Percentiles rank a stretch among this genome's conserved stretches.
Conservation (phyloP, 2,888 invertebrate species). For the Aphidoletes aphidimyza region DNA sequence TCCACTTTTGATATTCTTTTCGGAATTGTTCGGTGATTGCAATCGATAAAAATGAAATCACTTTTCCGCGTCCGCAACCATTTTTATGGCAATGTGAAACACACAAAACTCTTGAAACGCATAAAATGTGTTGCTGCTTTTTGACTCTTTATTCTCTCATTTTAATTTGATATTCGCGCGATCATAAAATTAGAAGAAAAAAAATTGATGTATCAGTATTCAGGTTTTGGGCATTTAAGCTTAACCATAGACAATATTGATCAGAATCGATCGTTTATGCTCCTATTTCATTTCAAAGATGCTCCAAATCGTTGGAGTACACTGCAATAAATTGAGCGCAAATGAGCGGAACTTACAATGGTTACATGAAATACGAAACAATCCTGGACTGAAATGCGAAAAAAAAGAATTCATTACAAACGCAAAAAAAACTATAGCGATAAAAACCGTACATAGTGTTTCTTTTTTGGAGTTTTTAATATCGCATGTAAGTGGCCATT, state of each 20-base stretch:
- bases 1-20: neutral
- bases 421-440: neutral
- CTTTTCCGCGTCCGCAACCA: neutral
- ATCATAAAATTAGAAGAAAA: too few relatives aligned
- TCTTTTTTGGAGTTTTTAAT: slow-evolving; percentile 25
- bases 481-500: slow-evolving; percentile 44
- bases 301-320: neutral
- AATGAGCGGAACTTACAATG: neutral
- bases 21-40: neutral
- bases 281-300: neutral
- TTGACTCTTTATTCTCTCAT: too few relatives aligned
- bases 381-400: neutral
- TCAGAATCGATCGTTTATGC: neutral
- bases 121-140: neutral
- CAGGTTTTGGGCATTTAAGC: too few relatives aligned
- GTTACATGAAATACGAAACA: neutral
- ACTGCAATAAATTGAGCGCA: neutral
- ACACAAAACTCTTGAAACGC: neutral
- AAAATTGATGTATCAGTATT: too few relatives aligned
- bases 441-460: neutral
- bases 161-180: too few relatives aligned
- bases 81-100: neutral
- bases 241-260: too few relatives aligned
- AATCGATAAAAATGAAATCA: slow-evolving; percentile 26
- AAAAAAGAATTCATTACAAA: slow-evolving; percentile 7